Evolutionary conservation across 2,797 vertebrate species (phyloP).

Genomic region (Astyanax mexicanus): DNA sequence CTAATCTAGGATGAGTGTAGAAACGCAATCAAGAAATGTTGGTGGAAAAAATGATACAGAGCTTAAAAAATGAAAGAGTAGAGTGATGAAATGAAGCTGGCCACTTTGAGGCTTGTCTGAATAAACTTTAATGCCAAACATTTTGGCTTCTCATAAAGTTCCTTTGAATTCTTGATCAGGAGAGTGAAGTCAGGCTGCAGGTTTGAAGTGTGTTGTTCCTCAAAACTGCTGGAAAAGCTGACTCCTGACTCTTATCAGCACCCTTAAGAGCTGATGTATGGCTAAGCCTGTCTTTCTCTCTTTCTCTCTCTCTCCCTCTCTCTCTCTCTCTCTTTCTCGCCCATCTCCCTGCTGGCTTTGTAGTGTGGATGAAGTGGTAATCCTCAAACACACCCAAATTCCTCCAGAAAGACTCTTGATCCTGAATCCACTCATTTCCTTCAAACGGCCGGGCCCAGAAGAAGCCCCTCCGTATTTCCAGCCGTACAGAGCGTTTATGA

Average conservation of each 20-base stretch:
- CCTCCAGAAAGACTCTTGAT: constrained; percentile 86
- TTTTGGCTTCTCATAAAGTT: neutral
- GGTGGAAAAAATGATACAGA: neutral
- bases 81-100: neutral
- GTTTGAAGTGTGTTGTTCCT: constrained; percentile 1
- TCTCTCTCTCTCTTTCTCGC: neutral
- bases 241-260: constrained; percentile 71
- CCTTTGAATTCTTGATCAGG: neutral
- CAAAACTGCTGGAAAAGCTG: constrained; percentile 40
- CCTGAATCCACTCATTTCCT: constrained; percentile 86
- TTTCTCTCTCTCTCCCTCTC: constrained; percentile 16
- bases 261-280: constrained; percentile 68
- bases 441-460: constrained; percentile 79
- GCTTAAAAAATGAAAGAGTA: neutral
- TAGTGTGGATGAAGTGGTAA: constrained; percentile 84
- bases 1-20: neutral
- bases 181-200: neutral
- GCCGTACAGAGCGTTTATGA: constrained; percentile 73
- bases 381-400: constrained; percentile 89
- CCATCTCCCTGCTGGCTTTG: constrained; percentile 78
- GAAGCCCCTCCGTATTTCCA: constrained; percentile 73
- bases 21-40: neutral
- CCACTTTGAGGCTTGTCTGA: neutral
- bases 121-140: neutral
- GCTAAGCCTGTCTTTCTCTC: constrained; percentile 66